Percentiles rank a stretch among this genome's conserved stretches.
phyloP scores from a whole-genome alignment of 2,113 vertebrate species.

The Phylloscopus trochilus region DNA sequence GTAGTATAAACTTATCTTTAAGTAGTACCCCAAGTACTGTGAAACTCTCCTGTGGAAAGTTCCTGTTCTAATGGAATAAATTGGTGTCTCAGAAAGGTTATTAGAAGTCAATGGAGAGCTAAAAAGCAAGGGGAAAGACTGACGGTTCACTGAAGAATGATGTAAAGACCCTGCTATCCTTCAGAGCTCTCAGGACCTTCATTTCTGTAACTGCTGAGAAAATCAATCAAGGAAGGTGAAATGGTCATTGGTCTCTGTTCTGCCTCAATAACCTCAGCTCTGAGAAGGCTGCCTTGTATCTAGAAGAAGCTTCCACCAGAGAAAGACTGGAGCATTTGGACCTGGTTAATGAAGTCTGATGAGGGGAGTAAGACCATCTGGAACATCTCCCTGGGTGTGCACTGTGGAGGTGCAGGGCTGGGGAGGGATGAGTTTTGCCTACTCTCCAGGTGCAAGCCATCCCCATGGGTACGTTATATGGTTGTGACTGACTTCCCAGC shows the following conservation, averaged over 20 bases:
- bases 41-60: background rate
- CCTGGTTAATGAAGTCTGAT: background rate
- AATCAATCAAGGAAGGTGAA: background rate
- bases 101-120: constrained; percentile 2
- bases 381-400: background rate
- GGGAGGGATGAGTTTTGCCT: background rate
- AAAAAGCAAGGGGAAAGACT: background rate
- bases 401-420: background rate
- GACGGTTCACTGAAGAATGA: background rate
- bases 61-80: constrained; percentile 1
- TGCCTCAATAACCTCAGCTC: background rate
- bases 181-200: background rate
- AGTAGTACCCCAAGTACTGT: background rate
- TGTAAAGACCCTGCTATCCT: background rate
- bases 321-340: background rate
- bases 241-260: background rate
- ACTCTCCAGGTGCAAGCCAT: background rate
- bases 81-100: constrained; percentile 22
- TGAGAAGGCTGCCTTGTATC: background rate
- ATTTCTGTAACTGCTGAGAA: constrained; percentile 9
- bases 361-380: background rate
- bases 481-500: background rate
- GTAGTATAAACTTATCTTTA: background rate
- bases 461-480: rapidly evolving
- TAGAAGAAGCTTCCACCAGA: background rate